Evolutionary conservation across 1,140 invertebrate species (phyloP), one percentile per base, ranked within the genome.

Genomic region (Mamestra configurata): DNA sequence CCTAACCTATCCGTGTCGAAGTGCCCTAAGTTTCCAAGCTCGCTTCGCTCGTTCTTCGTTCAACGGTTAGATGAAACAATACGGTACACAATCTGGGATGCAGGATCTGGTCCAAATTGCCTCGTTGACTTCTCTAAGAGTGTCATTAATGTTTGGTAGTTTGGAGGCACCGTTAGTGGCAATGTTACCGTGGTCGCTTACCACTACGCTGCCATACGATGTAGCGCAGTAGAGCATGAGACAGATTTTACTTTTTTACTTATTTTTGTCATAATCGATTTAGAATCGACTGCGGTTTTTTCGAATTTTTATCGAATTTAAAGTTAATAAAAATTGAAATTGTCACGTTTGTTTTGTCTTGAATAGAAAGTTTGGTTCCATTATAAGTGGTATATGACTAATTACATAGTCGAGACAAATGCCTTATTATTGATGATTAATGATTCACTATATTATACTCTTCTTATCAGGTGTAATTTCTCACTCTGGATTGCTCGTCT

Each of bases 151-250:
- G 66, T 70, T 70, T 43, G 35, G 35, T 66, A 66, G 18, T 66
- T 40, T 20, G 7, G 46, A 4, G 15, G 68, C 24, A 59, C 71
- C 71, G 71, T 75, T 75, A 71, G 68, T 71, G 46, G 20, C 31
- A 20, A 18, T 18, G 49, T 35, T 64, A 40, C 51, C 40, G 76
- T 83, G 73, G 80, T 79, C 77, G 77, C 70, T 37, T 76, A 82
- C 79, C 61, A 79, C 73, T 53, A 77, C 53, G 59, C 70, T 53
- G 75, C 40, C 37, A 37, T 13, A n/a, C 82, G 85, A 89, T 89
- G 59, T 88, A 86, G 87, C 78, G 85, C 88, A 92, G 68, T 89
- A 85, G 88, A 88, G 84, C 88, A 87, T 89, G 82, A 86, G 75
- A 83, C 82, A 80, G 31, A 57, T 27, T 31, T 37, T 46, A 46